Base-by-base conservation (phyloP, 2,888 invertebrate species). In the Limnephilus rhombicus region DNA sequence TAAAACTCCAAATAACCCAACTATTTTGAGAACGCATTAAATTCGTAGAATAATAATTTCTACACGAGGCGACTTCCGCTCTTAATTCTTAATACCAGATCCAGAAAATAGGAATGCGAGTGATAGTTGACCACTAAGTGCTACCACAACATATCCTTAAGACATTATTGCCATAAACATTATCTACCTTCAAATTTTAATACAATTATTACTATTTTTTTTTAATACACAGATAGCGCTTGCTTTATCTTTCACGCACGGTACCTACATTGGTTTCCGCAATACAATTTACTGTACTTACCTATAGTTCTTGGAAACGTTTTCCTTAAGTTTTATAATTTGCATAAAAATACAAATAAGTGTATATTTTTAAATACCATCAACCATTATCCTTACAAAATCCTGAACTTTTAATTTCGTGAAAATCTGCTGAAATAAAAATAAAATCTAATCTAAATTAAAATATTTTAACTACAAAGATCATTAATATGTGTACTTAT, bases 81-180 rank as follows among this genome's bases (percentile, higher is more conserved):
- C 89, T 82, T 90, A 45, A 90, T 49, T 89, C 80, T 90, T 90
- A 82, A 90, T 49, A 82, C n/a, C 45, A 41, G 24, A 81, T 82
- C 53, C 81, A 89, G 37, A 82, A 81, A 49, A 49, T 31, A 68
- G 31, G 29, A 82, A 45, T 82, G 45, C 9, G 13, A 90, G 12
- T 41, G 82, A 89, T 89, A 89, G 88, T 89, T 34, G 7, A 89
- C 88, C 88, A n/a, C 88, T 31, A 87, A 89, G 88, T 87, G 31
- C 80, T 80, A 89, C 88, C 88, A 11, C 88, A 89, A 89, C 18
- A 24, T n/a, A 80, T 80, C 29, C 80, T 80, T 37, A 80, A 80
- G 88, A 80, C 80, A 80, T 31, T 49, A 29, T 86, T 86, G 41
- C 85, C 37, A 85, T 34, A 85, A 37, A 85, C n/a, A 34, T 85